These are phyloP conservation scores for Eriocheir sinensis DNA, from an alignment of 1,140 invertebrate genomes.

Conservation along the genomic window DNA sequence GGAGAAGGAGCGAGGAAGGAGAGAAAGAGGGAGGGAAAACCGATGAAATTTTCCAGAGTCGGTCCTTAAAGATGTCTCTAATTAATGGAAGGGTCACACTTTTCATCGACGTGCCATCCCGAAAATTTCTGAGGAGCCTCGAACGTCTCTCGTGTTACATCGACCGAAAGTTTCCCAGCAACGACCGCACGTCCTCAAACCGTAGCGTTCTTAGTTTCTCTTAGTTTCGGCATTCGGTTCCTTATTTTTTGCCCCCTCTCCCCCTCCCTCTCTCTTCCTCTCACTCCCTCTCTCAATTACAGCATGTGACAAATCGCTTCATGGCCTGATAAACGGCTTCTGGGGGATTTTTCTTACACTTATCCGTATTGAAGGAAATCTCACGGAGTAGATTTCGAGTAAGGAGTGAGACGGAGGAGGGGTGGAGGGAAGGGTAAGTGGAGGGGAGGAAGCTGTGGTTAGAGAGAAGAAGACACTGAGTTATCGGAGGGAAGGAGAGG, in stretches of 20 bases:
- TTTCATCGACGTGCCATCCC: background rate
- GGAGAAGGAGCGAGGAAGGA: too few relatives aligned
- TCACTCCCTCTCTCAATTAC: conserved; percentile 10
- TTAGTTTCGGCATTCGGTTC: background rate
- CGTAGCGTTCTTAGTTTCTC: background rate
- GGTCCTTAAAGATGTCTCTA: too few relatives aligned
- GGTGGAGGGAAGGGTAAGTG: background rate
- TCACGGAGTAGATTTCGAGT: background rate
- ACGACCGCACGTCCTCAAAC: background rate
- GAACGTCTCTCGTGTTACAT: background rate
- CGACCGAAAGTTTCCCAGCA: background rate
- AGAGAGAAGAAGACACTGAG: background rate
- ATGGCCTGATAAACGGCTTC: conserved; percentile 12
- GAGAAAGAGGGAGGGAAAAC: too few relatives aligned
- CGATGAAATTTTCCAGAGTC: too few relatives aligned
- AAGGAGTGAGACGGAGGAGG: background rate
- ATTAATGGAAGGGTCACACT: too few relatives aligned
- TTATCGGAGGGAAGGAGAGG: background rate
- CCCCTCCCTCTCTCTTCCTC: background rate
- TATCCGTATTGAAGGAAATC: background rate
- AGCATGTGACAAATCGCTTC: background rate
- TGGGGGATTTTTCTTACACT: background rate
- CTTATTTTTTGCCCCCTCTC: background rate
- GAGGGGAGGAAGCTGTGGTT: too few relatives aligned
- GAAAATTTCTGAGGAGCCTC: background rate